A percentile compares a stretch with the other conserved stretches of the same genome.
These are phyloP conservation scores for Dryocosmus kuriphilus DNA, from an alignment of 2,888 invertebrate species.

Conservation along the genomic window DNA sequence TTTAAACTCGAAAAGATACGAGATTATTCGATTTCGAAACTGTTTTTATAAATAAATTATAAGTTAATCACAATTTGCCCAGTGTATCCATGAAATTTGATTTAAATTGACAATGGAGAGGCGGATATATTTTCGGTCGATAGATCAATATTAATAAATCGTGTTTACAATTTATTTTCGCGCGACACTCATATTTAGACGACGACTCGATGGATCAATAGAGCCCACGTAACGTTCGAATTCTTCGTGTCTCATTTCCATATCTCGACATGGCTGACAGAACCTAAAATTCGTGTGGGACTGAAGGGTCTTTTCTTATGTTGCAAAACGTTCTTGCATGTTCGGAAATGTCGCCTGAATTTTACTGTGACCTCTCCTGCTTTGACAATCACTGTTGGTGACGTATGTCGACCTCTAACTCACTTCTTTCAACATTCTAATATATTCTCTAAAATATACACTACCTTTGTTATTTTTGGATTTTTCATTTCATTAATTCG, in stretches of 20 bases:
- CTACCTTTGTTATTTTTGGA: no score
- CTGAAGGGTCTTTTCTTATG: conserved; percentile 28
- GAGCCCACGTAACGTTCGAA: conserved; percentile 28
- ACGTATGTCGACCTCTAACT: background rate
- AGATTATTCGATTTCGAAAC: no score
- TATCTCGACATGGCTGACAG: conserved; percentile 24
- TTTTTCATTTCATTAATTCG: no score
- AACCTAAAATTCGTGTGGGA: conserved; percentile 30
- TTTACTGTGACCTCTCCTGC: background rate
- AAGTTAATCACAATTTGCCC: no score
- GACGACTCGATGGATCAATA: conserved; percentile 16
- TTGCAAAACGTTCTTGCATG: conserved; percentile 20
- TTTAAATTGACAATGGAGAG: background rate
- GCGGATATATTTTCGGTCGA: background rate
- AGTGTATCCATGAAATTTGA: no score
- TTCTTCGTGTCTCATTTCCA: conserved; percentile 1
- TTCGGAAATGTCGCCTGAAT: conserved; percentile 13
- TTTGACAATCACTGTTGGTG: background rate
- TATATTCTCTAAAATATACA: no score
- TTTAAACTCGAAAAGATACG: background rate
- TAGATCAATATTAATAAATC: background rate
- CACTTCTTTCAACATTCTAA: no score
- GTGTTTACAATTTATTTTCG: background rate
- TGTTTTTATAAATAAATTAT: no score
- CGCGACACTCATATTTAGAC: background rate